Conservation (phyloP, 2,888 invertebrate genomes). For the Acleris laterana region DNA sequence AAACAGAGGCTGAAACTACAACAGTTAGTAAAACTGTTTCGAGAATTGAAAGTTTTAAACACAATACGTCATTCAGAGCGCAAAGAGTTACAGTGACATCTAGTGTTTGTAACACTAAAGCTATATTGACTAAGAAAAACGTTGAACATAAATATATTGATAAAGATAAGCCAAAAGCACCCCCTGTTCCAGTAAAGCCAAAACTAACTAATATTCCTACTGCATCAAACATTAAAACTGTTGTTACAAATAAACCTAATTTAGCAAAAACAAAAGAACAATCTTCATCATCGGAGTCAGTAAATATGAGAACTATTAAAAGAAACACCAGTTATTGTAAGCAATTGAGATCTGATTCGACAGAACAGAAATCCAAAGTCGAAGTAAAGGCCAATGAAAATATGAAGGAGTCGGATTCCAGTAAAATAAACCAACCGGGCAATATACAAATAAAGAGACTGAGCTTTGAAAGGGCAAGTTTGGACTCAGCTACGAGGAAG, state of each 20-base stretch:
- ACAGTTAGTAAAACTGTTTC: constrained; percentile 53
- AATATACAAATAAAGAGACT: constrained; percentile 76
- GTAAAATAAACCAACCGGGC: constrained; percentile 55
- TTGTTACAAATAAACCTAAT: constrained; percentile 45
- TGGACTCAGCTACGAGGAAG: constrained; percentile 76
- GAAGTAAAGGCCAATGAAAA: constrained; percentile 42
- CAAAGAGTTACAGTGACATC: constrained; percentile 57
- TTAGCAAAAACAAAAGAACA: constrained; percentile 54
- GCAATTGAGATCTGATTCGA: constrained; percentile 51
- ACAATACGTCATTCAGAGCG: constrained; percentile 61
- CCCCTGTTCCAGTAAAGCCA: constrained; percentile 87
- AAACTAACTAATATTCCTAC: constrained; percentile 64
- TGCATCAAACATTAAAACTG: constrained; percentile 47
- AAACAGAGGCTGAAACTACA: constrained; percentile 51
- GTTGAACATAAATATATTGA: constrained; percentile 45
- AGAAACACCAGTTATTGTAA: constrained; percentile 58
- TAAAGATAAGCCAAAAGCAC: constrained; percentile 81
- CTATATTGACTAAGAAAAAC: constrained; percentile 49
- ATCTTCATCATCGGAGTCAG: constrained; percentile 60
- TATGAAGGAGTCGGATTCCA: constrained; percentile 43
- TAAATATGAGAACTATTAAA: constrained; percentile 63
- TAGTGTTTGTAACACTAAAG: constrained; percentile 51
- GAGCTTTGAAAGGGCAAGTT: constrained; percentile 78
- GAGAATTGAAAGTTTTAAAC: constrained; percentile 63
- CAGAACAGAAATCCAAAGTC: constrained; percentile 46